Base-by-base conservation (phyloP, 2,113 vertebrate genomes). In the Alces alces region DNA sequence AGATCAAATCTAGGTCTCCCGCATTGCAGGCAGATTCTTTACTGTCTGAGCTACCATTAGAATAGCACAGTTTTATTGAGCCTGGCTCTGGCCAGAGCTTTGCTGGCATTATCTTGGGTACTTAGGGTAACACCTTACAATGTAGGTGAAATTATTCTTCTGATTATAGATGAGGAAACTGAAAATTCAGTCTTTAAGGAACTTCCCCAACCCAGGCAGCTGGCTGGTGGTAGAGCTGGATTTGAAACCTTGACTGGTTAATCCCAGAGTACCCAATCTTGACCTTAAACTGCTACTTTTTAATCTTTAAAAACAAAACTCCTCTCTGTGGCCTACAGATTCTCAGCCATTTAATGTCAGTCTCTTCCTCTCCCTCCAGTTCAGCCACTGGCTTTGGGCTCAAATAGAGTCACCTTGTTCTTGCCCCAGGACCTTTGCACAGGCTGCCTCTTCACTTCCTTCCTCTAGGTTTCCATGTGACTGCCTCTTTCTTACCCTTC, bases 341-440 rank as follows among this genome's bases (percentile, higher is more conserved):
- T 28, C 39, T 73, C 33, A 55, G 36, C 64, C 23, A 54, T 73
- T 45, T 76, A 43, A 76, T 7, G 5, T n/a, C 54, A 10, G 16
- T 10, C 78, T 76, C 17, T 61, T 61, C 45, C 36, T 83, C 25
- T 60, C 16, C 36, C 19, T 92, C n/a, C 47, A 2, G 27, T 76
- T 23, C 2, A 76, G 78, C 23, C 23, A 16, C 64, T 47, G 45
- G 61, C 21, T 25, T 89, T 93, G 54, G 64, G 54, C 47, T 93
- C 78, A 61, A 19, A 55, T 60, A 13, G 3, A 36, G 6, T 30
- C 16, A 76, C 21, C n/a, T 73, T 7, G 23, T 76, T 73, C 60
- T 60, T 76, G 52, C 85, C n/a, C 16, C 85, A 84, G 95, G 78
- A 45, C 91, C 85, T 60, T 45, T 60, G 54, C 61, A 60, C 61